phyloP scores from a whole-genome alignment of 2,797 vertebrate species.

The Acrossocheilus wenchowensis region DNA sequence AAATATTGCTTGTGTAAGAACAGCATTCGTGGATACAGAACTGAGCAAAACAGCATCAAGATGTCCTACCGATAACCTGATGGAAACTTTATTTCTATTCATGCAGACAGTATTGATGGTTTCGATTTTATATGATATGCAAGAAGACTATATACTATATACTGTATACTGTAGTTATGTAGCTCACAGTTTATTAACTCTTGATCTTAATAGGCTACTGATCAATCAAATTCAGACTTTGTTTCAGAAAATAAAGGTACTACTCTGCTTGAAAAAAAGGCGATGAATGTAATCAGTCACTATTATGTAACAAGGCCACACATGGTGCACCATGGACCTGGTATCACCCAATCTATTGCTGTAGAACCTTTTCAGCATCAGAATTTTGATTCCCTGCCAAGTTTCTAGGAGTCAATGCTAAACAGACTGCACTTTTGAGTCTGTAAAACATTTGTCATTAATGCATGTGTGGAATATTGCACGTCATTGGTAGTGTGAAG shows the following conservation, averaged over 20 bases:
- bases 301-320: constrained; percentile 28
- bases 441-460: neutral
- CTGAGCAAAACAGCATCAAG: neutral
- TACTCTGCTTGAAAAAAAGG: neutral
- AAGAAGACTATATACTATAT: neutral
- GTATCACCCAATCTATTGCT: constrained; percentile 2
- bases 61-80: neutral
- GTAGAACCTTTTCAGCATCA: constrained; percentile 19
- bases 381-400: constrained; percentile 26
- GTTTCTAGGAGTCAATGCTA: neutral
- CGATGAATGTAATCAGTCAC: constrained; percentile 15
- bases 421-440: constrained; percentile 3
- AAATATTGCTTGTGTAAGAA: constrained; percentile 24
- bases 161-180: neutral
- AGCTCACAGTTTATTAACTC: neutral
- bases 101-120: too few species aligned
- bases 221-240: neutral
- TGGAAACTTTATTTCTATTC: neutral
- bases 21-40: constrained; percentile 4
- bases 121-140: neutral
- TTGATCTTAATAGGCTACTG: neutral
- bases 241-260: neutral
- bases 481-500: neutral
- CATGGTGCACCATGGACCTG: neutral
- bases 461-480: neutral